Evolutionary conservation across 2,888 invertebrate genomes (phyloP), one percentile per base, ranked within the genome.

Genomic region (Protonemura montana): DNA sequence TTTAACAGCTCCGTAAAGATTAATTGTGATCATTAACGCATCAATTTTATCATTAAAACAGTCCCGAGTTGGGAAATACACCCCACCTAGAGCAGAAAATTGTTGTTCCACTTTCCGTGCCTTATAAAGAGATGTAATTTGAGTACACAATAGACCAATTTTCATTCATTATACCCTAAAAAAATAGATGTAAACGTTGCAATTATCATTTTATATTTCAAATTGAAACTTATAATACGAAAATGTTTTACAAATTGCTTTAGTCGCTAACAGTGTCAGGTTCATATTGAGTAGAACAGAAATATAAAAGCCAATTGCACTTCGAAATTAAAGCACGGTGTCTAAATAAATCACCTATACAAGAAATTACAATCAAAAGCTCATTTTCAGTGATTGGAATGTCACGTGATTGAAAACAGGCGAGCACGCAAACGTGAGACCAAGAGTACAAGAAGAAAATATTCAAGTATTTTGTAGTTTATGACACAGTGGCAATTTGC

Each of bases 91-190:
- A 59, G 59, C 59, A 59, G 6, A 16, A 59, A 59, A 59, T 13
- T 59, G 6, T 59, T 59, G 16, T 59, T 59, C 59, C 59, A 59
- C 59, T 59, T 59, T 59, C 59, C 13, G 2, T 21, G 59, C 59
- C 59, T 59, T 59, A 59, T 59, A 59, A 59, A 59, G 59, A 59
- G 59, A 59, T 2, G 21, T 59, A 59, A 59, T 59, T 59, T 59
- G 59, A 59, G 59, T 59, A 59, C 59, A 59, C 59, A 59, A 59
- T 59, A 59, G 59, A 21, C 59, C 59, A 59, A 59, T 59, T 59
- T 59, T 59, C 59, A 59, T 21, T 59, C 59, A 59, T 59, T 59
- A 59, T 59, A 59, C 13, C 59, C 59, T 59, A 59, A 59, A 59
- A n/a, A 59, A 59, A 59, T 21, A 21, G 59, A 59, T 59, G 59